Percentiles rank a stretch among this genome's conserved stretches.
phyloP scores from a whole-genome alignment of 2,113 vertebrate genomes.

The Bubalus kerabau region DNA sequence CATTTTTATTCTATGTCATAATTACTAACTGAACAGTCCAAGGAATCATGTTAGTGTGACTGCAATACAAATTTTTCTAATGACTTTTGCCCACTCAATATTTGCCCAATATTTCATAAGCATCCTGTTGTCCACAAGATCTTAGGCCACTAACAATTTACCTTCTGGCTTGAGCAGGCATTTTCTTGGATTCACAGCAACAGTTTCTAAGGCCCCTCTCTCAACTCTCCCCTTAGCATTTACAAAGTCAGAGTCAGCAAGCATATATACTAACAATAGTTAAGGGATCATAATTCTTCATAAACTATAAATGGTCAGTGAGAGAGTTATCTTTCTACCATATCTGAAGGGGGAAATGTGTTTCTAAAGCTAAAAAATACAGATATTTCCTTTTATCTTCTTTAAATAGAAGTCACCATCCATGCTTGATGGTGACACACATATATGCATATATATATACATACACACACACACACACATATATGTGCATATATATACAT shows the following conservation, averaged over 20 bases:
- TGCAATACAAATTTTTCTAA: not conserved
- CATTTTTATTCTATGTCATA: not conserved
- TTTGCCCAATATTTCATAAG: not conserved
- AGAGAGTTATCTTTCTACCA: constrained; percentile 34
- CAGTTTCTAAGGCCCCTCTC: not conserved
- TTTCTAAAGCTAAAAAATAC: constrained; percentile 41
- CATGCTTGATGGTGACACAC: not conserved
- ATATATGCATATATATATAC: not conserved
- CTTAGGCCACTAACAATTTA: not conserved
- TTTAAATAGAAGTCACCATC: not conserved
- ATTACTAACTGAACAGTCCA: not conserved
- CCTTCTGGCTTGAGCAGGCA: not conserved
- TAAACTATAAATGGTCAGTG: not conserved
- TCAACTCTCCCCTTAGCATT: not conserved
- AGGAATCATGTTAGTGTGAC: not conserved
- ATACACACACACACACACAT: not conserved
- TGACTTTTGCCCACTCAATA: not conserved
- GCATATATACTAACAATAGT: not conserved
- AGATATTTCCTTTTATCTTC: constrained; percentile 16
- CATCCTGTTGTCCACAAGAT: not conserved
- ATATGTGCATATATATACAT: not conserved
- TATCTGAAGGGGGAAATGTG: not conserved
- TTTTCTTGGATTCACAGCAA: constrained; percentile 16
- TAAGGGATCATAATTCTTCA: constrained; percentile 17
- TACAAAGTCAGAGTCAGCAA: constrained; percentile 18